These are phyloP conservation scores for Gasterosteus aculeatus DNA, from an alignment of 2,113 vertebrate genomes.

Conservation along the genomic window DNA sequence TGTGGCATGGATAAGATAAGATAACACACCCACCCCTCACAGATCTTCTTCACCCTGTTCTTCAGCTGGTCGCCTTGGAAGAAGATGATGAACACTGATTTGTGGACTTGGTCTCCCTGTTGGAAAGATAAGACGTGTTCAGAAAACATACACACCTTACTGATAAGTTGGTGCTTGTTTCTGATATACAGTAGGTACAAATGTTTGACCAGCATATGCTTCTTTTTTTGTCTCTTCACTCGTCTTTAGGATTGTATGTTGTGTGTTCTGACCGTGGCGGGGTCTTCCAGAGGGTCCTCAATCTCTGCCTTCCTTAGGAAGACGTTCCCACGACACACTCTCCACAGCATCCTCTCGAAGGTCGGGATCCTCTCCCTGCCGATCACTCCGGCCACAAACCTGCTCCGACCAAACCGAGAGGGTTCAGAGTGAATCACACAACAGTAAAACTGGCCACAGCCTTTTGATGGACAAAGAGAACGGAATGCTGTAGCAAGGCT, in stretches of 20 bases:
- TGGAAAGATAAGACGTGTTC: neutral
- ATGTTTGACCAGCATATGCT: neutral
- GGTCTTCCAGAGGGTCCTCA: slow-evolving; percentile 96
- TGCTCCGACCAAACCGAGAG: slow-evolving; percentile 50
- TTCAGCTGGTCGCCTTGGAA: slow-evolving; percentile 99
- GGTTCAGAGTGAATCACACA: neutral
- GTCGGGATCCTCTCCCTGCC: slow-evolving; percentile 94
- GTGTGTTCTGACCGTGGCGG: slow-evolving; percentile 85
- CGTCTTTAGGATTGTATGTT: neutral
- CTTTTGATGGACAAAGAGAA: neutral
- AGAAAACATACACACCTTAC: neutral
- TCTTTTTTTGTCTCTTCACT: neutral
- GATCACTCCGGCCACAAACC: slow-evolving; percentile 97
- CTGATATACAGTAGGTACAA: neutral
- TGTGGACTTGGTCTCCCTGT: slow-evolving; percentile 96
- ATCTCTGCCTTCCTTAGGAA: slow-evolving; percentile 97
- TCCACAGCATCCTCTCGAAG: slow-evolving; percentile 98
- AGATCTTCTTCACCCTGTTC: slow-evolving; percentile 99
- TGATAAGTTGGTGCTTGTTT: neutral
- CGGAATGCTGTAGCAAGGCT: neutral
- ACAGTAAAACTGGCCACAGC: neutral
- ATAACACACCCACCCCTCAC: slow-evolving; percentile 88
- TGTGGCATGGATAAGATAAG: neutral
- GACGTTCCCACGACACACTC: slow-evolving; percentile 97
- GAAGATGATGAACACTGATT: slow-evolving; percentile 99